Percentiles rank a stretch among this genome's conserved stretches.
These are phyloP conservation scores for Tholera decimalis DNA, from an alignment of 2,888 invertebrate species.

Conservation along the genomic window DNA sequence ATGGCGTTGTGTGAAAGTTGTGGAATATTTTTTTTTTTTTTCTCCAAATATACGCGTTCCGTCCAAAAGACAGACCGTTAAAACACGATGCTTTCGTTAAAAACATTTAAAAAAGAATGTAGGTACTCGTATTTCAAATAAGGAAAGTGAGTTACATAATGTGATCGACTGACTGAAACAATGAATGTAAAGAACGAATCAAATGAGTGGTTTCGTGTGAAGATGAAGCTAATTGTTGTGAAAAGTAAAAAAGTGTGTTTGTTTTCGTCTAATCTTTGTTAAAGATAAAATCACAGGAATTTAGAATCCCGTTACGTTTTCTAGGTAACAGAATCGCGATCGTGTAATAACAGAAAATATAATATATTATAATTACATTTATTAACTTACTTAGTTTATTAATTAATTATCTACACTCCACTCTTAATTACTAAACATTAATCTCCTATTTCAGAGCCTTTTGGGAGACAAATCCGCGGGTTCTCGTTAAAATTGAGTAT, in stretches of 20 bases:
- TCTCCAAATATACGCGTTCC: no score
- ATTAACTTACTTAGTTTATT: no score
- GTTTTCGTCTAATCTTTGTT: slow-evolving; percentile 28
- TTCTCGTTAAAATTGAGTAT: no score
- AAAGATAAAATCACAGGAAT: slow-evolving; percentile 11
- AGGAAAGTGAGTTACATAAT: slow-evolving; percentile 32
- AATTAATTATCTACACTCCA: no score
- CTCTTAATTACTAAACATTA: no score
- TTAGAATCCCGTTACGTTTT: background rate
- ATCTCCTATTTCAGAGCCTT: no score
- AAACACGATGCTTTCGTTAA: slow-evolving; percentile 11
- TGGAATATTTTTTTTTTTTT: no score
- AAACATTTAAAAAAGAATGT: background rate
- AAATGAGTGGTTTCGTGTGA: slow-evolving; percentile 32
- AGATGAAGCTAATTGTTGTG: slow-evolving; percentile 24
- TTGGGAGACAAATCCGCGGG: no score
- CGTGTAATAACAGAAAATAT: no score
- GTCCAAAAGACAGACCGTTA: slow-evolving; percentile 2
- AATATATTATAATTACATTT: no score
- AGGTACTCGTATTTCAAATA: slow-evolving; percentile 6
- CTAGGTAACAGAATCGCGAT: no score
- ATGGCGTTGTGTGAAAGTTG: no score
- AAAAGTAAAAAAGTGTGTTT: slow-evolving; percentile 25
- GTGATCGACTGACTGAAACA: slow-evolving; percentile 32
- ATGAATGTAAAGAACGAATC: slow-evolving; percentile 30